Conservation (phyloP, 2,888 invertebrate species). For the Drosophila tanythrix region DNA sequence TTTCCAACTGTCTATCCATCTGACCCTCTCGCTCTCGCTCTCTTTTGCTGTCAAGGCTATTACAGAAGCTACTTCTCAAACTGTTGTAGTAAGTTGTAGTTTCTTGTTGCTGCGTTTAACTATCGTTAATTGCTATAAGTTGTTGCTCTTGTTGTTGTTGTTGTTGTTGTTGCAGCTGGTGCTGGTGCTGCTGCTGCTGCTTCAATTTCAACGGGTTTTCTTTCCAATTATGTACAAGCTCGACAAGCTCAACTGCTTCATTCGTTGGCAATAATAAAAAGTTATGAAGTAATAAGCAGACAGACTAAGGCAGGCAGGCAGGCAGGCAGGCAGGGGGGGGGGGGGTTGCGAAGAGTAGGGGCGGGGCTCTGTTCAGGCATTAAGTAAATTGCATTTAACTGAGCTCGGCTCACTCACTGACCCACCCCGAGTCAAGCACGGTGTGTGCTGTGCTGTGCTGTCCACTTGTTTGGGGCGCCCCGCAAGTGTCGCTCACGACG, state of each 20-base stretch:
- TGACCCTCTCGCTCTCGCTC: slow-evolving; percentile 4
- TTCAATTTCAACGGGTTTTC: slow-evolving; percentile 69
- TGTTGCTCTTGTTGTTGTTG: slow-evolving; percentile 18
- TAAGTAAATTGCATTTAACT: slow-evolving; percentile 66
- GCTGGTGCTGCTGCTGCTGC: slow-evolving; percentile 33
- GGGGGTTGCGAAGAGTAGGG: neutral
- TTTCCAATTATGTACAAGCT: slow-evolving; percentile 63
- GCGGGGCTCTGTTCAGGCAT: slow-evolving; percentile 30
- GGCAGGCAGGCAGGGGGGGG: too few relatives aligned
- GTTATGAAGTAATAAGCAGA: slow-evolving; percentile 70
- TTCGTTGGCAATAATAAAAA: slow-evolving; percentile 70
- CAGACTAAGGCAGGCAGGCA: neutral
- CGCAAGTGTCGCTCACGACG: slow-evolving; percentile 46
- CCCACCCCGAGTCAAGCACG: slow-evolving; percentile 4
- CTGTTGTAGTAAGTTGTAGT: slow-evolving; percentile 21
- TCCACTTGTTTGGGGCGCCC: slow-evolving; percentile 37
- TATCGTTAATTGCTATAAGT: slow-evolving; percentile 64
- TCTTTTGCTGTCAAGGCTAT: slow-evolving; percentile 67
- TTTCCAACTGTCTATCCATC: slow-evolving; percentile 2
- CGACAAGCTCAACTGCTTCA: slow-evolving; percentile 68
- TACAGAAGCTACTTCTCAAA: slow-evolving; percentile 30
- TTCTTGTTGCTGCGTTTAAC: slow-evolving; percentile 45
- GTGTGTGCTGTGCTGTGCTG: slow-evolving; percentile 12
- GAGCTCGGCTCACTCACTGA: slow-evolving; percentile 9
- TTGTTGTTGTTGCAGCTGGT: slow-evolving; percentile 12